phyloP scores from a whole-genome alignment of 2,888 invertebrate species.

The Hanleya hanleyi region DNA sequence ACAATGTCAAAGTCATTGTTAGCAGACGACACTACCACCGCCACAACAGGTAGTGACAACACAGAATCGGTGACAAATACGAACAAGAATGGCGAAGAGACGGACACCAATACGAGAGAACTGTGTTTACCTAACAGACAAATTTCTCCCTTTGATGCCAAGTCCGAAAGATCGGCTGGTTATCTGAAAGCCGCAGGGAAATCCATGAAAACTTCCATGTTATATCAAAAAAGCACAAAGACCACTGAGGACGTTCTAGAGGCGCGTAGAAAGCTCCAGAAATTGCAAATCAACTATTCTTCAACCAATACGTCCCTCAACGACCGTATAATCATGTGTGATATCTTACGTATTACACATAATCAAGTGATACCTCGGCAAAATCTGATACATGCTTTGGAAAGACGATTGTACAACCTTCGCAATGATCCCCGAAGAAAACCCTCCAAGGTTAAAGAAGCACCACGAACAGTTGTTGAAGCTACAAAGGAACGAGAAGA shows the following conservation, averaged over 20 bases:
- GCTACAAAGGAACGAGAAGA: background rate
- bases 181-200: background rate
- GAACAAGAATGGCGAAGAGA: no score
- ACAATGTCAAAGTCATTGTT: no score
- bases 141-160: background rate
- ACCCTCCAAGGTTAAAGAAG: background rate
- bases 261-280: background rate
- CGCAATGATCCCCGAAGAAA: background rate
- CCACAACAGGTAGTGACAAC: no score
- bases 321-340: conserved; percentile 1
- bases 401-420: background rate
- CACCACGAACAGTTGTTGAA: background rate
- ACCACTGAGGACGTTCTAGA: background rate
- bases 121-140: no score
- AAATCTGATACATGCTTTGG: background rate
- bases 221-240: background rate
- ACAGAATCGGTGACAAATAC: no score
- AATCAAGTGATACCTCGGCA: background rate
- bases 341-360: background rate
- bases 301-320: background rate
- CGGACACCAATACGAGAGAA: no score
- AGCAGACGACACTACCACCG: no score
- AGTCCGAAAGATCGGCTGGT: background rate
- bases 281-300: background rate
- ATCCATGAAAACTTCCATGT: background rate